Conservation (phyloP, 2,888 invertebrate species). For the Leptura quadrifasciata region DNA sequence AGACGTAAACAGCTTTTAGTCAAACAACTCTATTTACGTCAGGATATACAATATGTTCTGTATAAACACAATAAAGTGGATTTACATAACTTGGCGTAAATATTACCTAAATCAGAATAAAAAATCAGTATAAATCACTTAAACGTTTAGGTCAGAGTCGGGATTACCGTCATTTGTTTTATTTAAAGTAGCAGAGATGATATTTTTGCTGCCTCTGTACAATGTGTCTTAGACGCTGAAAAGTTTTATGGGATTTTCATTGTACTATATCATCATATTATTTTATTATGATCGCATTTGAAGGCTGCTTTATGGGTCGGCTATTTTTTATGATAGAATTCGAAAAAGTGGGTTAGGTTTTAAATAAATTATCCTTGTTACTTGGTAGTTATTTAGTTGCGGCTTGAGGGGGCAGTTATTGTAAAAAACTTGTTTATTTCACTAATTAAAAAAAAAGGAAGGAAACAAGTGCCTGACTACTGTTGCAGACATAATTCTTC, state of each 20-base stretch:
- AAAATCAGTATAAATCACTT: conserved; percentile 54
- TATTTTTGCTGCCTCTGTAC: conserved; percentile 23
- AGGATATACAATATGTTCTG: conserved; percentile 49
- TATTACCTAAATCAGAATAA: conserved; percentile 62
- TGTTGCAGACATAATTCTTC: too few species aligned
- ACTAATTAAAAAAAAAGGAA: too few species aligned
- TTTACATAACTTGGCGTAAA: conserved; percentile 57
- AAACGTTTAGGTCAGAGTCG: conserved; percentile 31
- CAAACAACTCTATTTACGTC: conserved; percentile 61
- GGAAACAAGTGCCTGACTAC: too few species aligned
- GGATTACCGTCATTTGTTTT: conserved; percentile 55
- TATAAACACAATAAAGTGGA: conserved; percentile 61
- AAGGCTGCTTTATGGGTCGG: not conserved
- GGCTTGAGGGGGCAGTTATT: too few species aligned
- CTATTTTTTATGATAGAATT: not conserved
- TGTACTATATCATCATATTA: conserved; percentile 29
- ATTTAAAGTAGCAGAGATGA: conserved; percentile 44
- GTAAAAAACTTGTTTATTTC: too few species aligned
- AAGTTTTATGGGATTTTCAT: conserved; percentile 31
- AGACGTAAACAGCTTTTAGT: conserved; percentile 55
- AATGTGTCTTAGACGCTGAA: conserved; percentile 10
- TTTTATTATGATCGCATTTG: conserved; percentile 29
- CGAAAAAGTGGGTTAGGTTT: too few species aligned
- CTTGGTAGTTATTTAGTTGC: too few species aligned
- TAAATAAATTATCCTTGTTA: too few species aligned